Percentiles rank a stretch among this genome's conserved stretches.
These are phyloP conservation scores for Andrena fulva DNA, from an alignment of 2,888 invertebrate species.

Conservation along the genomic window DNA sequence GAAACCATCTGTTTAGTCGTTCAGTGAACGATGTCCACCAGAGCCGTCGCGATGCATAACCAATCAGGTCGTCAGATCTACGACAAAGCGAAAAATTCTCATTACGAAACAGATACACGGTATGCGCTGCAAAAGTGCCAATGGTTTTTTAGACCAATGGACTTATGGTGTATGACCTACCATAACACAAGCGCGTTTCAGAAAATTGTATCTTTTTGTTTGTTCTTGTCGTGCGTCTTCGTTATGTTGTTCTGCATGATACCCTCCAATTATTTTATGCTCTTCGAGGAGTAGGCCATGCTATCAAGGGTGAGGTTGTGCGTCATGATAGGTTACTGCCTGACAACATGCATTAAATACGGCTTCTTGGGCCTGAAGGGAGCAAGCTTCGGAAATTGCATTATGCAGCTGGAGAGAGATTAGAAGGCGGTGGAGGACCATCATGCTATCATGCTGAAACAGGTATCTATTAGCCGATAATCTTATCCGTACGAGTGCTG, in stretches of 20 bases:
- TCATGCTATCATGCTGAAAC: constrained; percentile 67
- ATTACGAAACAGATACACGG: constrained; percentile 13
- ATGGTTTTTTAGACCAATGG: constrained; percentile 69
- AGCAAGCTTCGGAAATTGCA: constrained; percentile 44
- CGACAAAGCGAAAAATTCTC: background rate
- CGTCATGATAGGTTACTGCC: constrained; percentile 68
- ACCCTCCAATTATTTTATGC: constrained; percentile 44
- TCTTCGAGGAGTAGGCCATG: constrained; percentile 17
- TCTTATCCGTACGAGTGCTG: constrained; percentile 53
- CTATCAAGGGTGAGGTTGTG: constrained; percentile 60
- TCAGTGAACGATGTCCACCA: too few relatives aligned
- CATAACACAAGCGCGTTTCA: background rate
- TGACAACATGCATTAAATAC: constrained; percentile 70
- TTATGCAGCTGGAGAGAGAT: constrained; percentile 68
- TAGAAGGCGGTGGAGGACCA: constrained; percentile 60
- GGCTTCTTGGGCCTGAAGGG: constrained; percentile 52
- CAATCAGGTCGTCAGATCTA: background rate
- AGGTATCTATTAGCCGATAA: constrained; percentile 65
- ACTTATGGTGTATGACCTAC: constrained; percentile 67
- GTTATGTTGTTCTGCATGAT: constrained; percentile 50
- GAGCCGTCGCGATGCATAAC: too few relatives aligned
- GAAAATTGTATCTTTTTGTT: background rate
- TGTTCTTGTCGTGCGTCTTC: constrained; percentile 19
- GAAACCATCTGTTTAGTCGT: too few relatives aligned
- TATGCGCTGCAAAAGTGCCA: constrained; percentile 71